Base-by-base conservation (phyloP, 53 echinoderm and acorn worm genomes). In the Echinarachnius parma region DNA sequence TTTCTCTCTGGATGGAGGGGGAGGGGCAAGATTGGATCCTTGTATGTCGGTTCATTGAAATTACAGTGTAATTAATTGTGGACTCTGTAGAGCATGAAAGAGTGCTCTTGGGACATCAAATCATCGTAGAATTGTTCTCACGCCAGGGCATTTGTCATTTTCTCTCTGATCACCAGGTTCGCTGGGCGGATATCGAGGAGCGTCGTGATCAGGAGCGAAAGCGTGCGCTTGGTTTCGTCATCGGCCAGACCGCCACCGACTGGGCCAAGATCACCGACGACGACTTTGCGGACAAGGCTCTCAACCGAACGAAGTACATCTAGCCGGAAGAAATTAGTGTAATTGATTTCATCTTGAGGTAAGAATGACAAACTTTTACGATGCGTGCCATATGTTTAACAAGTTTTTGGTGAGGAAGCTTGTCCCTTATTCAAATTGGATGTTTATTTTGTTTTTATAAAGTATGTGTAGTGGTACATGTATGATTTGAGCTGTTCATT, bases 201-300 rank as follows among this genome's bases (percentile, higher is more conserved):
- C 81, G 82, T 36, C 84, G 84, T 35, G 88, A 96, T 56, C 96
- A 96, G 64, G 91, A 79, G 28, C 79, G 76, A 34, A 96, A 89
- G 80, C 77, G 96, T 64, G 96, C 96, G 24, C 36, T 96, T 21
- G 96, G 96, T 33, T 95, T 96, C 72, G 87, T 96, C 1, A 77
- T 96, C 9, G 96, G 96, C 28, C 90, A 91, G 62, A 96, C 96
- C 21, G 89, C 89, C 2, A 69, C 80, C 21, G 96, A 96, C 65
- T 96, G 96, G 96, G 90, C 87, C 44, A 96, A 96, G 71, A 96
- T 96, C 47, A 96, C 87, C 9, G 96, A 96, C 58, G 96, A 96
- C 65, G 82, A 79, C 76, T 96, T 82, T 77, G 96, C 96, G 14
- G 90, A 96, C 64, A 91, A 91, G 57, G 96, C 96, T 31, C 90